Evolutionary conservation across 2,888 invertebrate species (phyloP), one percentile per base, ranked within the genome.

Genomic region (Brachynemurus nebulosus): DNA sequence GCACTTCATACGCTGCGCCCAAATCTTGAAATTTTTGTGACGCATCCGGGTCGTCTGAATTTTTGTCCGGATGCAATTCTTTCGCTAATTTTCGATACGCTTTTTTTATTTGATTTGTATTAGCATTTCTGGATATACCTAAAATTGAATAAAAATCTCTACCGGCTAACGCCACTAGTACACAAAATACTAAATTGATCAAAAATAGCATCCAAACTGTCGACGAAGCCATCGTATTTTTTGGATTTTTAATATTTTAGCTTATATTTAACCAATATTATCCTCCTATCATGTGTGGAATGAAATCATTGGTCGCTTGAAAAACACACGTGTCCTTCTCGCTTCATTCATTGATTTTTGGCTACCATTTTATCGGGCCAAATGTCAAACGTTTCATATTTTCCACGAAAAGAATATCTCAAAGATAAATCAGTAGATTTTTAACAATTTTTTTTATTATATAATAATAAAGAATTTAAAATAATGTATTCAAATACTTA

Each of bases 21-120:
- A 97, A 69, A 60, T 96, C 92, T 68, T 93, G 89, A 61, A 99
- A 98, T 64, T 92, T 92, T 55, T 82, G 79, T 0, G 90, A 85
- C 1, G 98, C 90, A 44, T 86, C 76, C 1, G 92, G 89, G 67
- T 99, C 96, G 63, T 86, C 85, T 61, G 81, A 80, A 64, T 98
- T 97, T 63, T 92, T 95, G 59, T 99, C 98, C 11, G 98, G 98
- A 75, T 98, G 98, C 50, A 93, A 67, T 62, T 93, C 90, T 69
- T 92, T 96, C 16, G 98, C 98, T 65, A 92, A 65, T 58, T 82
- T 84, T 59, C 97, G 74, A 66, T 97, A 98, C 35, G 96, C 95
- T 69, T 96, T 96, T 66, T 99, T 99, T 47, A 98, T 89, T 65
- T 95, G 88, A 69, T 97, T 90, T 47, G 83, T 78, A 56, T 75